Evolutionary conservation across 2,113 vertebrate genomes (phyloP).

Genomic region (Guaruba guarouba): DNA sequence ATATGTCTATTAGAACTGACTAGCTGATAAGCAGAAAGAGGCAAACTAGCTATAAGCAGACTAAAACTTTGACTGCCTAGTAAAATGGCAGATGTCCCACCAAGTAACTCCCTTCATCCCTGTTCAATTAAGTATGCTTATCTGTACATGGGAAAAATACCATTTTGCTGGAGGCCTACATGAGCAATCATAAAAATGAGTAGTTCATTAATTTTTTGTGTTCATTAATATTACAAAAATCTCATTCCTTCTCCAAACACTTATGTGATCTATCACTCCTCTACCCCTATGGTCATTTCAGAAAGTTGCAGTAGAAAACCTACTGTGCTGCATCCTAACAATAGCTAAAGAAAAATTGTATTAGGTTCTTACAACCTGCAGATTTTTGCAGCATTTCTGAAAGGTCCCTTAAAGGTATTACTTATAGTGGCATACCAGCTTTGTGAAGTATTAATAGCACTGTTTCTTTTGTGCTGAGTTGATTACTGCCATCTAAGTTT

Average conservation of each 20-base stretch:
- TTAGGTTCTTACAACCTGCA: background rate
- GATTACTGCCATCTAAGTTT: background rate
- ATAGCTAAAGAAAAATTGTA: background rate
- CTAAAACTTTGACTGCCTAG: background rate
- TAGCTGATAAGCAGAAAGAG: background rate
- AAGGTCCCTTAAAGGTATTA: background rate
- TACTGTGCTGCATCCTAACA: background rate
- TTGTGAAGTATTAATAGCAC: conserved; percentile 1
- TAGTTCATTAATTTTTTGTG: background rate
- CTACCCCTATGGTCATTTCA: background rate
- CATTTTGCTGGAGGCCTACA: background rate
- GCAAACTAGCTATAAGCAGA: background rate
- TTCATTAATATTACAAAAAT: background rate
- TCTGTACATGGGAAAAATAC: background rate
- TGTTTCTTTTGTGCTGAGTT: background rate
- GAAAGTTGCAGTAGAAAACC: background rate
- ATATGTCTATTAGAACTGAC: background rate
- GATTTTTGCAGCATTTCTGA: conserved; percentile 12
- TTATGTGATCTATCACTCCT: background rate
- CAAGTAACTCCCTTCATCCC: background rate
- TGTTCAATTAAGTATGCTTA: background rate
- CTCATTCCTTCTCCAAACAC: background rate
- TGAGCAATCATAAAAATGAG: background rate
- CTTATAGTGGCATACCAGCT: background rate
- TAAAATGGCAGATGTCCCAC: background rate